phyloP scores from a whole-genome alignment of 2,113 vertebrate genomes.

The Oceanites oceanicus region DNA sequence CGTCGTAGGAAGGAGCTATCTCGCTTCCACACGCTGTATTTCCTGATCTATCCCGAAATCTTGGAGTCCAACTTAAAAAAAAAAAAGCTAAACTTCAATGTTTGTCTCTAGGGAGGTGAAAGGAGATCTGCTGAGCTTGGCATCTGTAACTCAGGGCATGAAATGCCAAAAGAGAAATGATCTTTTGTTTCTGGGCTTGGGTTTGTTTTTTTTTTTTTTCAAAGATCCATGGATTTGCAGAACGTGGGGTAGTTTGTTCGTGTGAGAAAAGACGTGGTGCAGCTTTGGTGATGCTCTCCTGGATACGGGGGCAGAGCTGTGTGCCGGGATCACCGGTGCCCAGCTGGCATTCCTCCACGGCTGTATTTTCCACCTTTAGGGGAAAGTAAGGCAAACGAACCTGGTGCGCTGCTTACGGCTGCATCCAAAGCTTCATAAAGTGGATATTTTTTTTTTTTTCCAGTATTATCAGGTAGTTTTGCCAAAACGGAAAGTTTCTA shows the following conservation, averaged over 20 bases:
- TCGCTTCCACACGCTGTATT: rapidly evolving
- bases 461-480: background rate
- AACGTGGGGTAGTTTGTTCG: rapidly evolving
- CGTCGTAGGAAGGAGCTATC: background rate
- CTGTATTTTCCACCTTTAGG: background rate
- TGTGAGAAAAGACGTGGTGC: background rate
- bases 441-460: background rate
- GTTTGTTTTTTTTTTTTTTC: no score
- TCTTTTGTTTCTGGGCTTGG: background rate
- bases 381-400: background rate
- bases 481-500: background rate
- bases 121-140: background rate
- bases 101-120: background rate
- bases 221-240: rapidly evolving
- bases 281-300: background rate
- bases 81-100: rapidly evolving
- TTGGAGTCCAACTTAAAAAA: background rate
- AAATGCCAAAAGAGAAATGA: background rate
- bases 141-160: background rate
- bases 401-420: background rate
- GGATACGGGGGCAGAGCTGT: rapidly evolving
- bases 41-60: background rate
- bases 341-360: rapidly evolving
- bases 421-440: background rate
- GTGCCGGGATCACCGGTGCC: background rate